Evolutionary conservation across 1,140 invertebrate species (phyloP).

Genomic region (Scylla paramamosain): DNA sequence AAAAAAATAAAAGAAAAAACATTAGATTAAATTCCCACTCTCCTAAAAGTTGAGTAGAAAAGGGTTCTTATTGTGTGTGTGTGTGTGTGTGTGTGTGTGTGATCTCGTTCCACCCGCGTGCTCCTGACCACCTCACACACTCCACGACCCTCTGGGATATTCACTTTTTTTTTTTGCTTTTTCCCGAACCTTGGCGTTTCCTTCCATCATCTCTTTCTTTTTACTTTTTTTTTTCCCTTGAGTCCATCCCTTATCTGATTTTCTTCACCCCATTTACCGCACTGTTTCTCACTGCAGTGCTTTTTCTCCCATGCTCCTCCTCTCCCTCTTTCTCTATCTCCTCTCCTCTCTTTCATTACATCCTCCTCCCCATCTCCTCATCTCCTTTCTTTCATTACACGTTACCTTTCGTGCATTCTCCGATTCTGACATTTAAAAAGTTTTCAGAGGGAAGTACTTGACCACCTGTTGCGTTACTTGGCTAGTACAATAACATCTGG

Average conservation of each 20-base stretch:
- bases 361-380: not conserved
- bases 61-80: slow-evolving; percentile 25
- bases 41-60: too few relatives aligned
- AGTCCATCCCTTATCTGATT: not conserved
- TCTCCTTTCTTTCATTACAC: not conserved
- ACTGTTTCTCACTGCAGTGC: not conserved
- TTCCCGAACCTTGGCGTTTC: not conserved
- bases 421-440: not conserved
- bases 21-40: too few relatives aligned
- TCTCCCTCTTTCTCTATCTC: too few relatives aligned
- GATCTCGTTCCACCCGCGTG: not conserved
- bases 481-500: not conserved
- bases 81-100: slow-evolving; percentile 54
- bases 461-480: not conserved
- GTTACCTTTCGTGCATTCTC: not conserved
- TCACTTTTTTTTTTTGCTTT: not conserved
- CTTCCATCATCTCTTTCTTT: not conserved
- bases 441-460: not conserved
- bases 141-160: not conserved
- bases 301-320: not conserved
- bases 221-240: too few relatives aligned
- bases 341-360: not conserved
- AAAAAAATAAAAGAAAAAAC: too few relatives aligned
- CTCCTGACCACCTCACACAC: slow-evolving; percentile 7
- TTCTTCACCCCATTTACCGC: not conserved